These are phyloP conservation scores for Danionella cerebrum DNA, from an alignment of 2,113 vertebrate genomes.

Conservation along the genomic window DNA sequence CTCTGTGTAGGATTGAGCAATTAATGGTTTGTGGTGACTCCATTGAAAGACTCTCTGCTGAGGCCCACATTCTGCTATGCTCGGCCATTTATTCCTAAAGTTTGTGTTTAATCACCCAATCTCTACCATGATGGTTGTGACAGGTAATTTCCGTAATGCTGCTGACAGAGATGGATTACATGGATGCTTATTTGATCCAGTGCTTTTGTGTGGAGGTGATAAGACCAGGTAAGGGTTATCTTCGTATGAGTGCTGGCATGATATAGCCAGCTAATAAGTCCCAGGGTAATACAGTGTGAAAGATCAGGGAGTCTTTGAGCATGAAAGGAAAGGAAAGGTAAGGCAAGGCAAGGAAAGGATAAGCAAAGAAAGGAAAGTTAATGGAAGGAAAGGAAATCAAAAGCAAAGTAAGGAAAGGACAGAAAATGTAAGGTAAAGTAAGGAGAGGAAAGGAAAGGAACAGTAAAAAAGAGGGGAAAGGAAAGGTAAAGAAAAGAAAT, in stretches of 20 bases:
- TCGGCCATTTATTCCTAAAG: slow-evolving; percentile 64
- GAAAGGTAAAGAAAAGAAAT: too few relatives aligned
- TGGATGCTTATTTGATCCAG: slow-evolving; percentile 59
- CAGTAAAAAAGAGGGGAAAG: too few relatives aligned
- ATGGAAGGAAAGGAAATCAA: neutral
- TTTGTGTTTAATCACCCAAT: slow-evolving; percentile 80
- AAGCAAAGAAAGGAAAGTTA: slow-evolving; percentile 18
- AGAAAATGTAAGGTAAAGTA: too few relatives aligned
- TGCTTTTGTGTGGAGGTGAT: slow-evolving; percentile 71
- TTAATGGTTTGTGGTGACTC: slow-evolving; percentile 33
- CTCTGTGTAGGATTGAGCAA: slow-evolving; percentile 50
- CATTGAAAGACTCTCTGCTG: slow-evolving; percentile 60
- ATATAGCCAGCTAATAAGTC: slow-evolving; percentile 72
- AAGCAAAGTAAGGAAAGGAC: too few relatives aligned
- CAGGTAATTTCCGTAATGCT: slow-evolving; percentile 84
- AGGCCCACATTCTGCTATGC: slow-evolving; percentile 54
- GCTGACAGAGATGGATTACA: slow-evolving; percentile 83
- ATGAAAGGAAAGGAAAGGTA: slow-evolving; percentile 41
- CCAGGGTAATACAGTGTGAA: slow-evolving; percentile 54
- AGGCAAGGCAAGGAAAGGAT: slow-evolving; percentile 39
- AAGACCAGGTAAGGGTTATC: slow-evolving; percentile 73
- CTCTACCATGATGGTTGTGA: slow-evolving; percentile 76
- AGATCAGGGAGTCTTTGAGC: slow-evolving; percentile 49
- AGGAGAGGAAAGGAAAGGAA: too few relatives aligned
- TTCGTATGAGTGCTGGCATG: slow-evolving; percentile 59